A percentile compares a stretch with the other conserved stretches of the same genome.
These are phyloP conservation scores for Corythaixoides concolor DNA, from an alignment of 2,113 vertebrate genomes.

Conservation along the genomic window DNA sequence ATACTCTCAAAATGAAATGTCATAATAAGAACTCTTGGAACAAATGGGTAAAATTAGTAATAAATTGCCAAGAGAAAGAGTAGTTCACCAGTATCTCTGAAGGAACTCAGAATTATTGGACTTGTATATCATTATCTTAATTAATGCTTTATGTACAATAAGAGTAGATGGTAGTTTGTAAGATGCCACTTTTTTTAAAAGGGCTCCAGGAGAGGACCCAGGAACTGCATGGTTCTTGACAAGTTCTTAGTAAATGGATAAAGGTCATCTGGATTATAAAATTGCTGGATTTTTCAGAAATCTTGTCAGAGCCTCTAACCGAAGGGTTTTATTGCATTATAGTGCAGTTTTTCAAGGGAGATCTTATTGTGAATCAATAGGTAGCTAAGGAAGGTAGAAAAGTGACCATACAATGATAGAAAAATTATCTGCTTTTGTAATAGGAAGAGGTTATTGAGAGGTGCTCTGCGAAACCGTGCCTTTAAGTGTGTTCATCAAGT, in stretches of 20 bases:
- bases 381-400: background rate
- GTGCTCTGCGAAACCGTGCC: background rate
- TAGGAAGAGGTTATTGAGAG: background rate
- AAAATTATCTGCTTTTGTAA: background rate
- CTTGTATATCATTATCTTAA: background rate
- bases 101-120: background rate
- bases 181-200: background rate
- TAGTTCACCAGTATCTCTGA: background rate
- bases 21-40: background rate
- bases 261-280: background rate
- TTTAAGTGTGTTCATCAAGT: fast-evolving
- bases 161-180: background rate
- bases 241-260: background rate
- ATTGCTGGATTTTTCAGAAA: background rate
- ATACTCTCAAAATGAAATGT: background rate
- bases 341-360: background rate
- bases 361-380: background rate
- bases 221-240: background rate
- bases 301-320: background rate
- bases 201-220: background rate
- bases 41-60: background rate
- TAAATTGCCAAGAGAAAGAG: background rate
- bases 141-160: background rate
- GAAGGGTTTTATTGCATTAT: background rate
- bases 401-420: background rate